phyloP scores from a whole-genome alignment of 2,797 vertebrate genomes.

The Pogoniulus pusillus region DNA sequence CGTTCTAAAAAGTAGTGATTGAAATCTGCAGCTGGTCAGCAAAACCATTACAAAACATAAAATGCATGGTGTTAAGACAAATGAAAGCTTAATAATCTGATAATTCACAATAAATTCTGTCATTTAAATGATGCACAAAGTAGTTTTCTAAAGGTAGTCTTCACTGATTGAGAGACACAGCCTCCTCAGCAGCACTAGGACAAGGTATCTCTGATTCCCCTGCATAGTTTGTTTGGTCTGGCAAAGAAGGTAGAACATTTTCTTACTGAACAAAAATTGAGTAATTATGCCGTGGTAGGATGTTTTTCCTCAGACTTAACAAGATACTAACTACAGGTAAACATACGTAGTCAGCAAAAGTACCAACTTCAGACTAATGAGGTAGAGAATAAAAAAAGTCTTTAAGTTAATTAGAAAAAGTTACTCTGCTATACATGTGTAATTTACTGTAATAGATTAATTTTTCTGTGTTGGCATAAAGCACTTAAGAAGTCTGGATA shows the following conservation, averaged over 20 bases:
- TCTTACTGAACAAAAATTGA: conserved; percentile 28
- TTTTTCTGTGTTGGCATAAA: conserved; percentile 21
- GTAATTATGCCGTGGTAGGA: not conserved
- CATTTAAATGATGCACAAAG: not conserved
- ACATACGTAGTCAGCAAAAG: conserved; percentile 19
- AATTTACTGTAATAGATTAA: conserved; percentile 35
- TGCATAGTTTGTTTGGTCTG: not conserved
- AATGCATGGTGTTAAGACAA: not conserved
- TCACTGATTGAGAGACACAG: not conserved
- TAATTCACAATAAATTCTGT: not conserved
- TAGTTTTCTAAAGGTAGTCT: not conserved
- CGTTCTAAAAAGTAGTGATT: not conserved
- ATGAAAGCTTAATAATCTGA: not conserved
- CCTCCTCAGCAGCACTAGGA: not conserved
- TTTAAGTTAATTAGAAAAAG: conserved; percentile 39
- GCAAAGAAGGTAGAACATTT: not conserved
- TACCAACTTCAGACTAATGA: conserved; percentile 9
- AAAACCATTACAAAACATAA: not conserved
- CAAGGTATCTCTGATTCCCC: not conserved
- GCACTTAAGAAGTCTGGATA: not conserved
- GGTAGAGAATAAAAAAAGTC: not conserved
- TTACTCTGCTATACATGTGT: conserved; percentile 15
- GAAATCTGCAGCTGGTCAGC: not conserved
- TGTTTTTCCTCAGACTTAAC: not conserved
- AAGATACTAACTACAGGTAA: conserved; percentile 9